phyloP scores from a whole-genome alignment of 2,113 vertebrate species.

The Alectura lathami region DNA sequence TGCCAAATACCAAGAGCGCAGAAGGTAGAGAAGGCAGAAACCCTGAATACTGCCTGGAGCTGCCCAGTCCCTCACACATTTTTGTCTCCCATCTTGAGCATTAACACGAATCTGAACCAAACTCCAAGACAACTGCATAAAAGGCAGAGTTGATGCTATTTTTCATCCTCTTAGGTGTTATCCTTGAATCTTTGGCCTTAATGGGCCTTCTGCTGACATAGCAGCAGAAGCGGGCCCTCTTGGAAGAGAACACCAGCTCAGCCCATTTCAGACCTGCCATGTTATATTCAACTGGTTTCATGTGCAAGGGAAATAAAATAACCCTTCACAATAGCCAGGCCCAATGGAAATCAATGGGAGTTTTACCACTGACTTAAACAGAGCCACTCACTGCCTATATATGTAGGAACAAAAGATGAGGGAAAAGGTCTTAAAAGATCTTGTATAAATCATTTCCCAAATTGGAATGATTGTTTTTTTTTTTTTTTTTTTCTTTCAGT shows the following conservation, averaged over 20 bases:
- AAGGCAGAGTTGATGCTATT: fast-evolving
- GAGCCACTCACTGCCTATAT: slow-evolving; percentile 31
- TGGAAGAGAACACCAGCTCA: background rate
- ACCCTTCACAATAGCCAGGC: background rate
- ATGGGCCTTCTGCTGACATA: background rate
- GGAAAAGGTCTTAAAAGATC: slow-evolving; percentile 67
- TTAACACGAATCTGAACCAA: background rate
- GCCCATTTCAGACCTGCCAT: background rate
- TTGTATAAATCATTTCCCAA: slow-evolving; percentile 76
- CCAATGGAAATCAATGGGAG: background rate
- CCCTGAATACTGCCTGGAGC: background rate
- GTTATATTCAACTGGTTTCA: slow-evolving; percentile 44
- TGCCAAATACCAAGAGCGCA: fast-evolving
- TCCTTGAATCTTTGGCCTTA: background rate
- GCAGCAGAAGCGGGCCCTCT: background rate
- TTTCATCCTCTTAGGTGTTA: background rate
- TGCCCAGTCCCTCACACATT: background rate
- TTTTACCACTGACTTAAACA: background rate
- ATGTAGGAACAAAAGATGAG: slow-evolving; percentile 61
- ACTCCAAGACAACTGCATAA: background rate
- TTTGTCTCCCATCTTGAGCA: background rate
- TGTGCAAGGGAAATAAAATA: background rate
- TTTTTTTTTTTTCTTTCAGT: slow-evolving; percentile 76
- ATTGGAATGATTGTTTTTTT: slow-evolving; percentile 75
- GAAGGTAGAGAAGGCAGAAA: background rate